Percentiles rank a stretch among this genome's conserved stretches.
phyloP scores from a whole-genome alignment of 1,140 invertebrate species.

The Nautilus pompilius region DNA sequence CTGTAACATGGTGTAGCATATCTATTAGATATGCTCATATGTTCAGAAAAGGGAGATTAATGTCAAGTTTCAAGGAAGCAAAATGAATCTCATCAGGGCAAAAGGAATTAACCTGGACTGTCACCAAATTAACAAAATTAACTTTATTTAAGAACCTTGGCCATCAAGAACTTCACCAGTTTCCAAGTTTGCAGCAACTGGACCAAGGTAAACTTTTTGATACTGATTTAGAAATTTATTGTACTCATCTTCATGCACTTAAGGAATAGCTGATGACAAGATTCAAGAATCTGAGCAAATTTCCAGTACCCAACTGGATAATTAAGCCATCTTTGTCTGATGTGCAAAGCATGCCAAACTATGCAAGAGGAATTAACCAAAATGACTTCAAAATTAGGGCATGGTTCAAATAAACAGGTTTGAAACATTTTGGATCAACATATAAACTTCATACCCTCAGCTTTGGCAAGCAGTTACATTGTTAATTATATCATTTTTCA shows the following conservation, averaged over 20 bases:
- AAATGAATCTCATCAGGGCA: not conserved
- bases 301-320: not conserved
- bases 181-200: not conserved
- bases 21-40: not conserved
- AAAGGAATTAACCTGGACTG: not conserved
- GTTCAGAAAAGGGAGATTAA: not conserved
- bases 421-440: no score
- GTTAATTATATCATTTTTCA: not conserved
- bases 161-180: not conserved
- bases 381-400: not conserved
- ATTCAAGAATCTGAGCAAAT: not conserved
- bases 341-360: not conserved
- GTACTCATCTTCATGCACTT: not conserved
- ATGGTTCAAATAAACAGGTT: not conserved
- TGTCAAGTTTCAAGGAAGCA: not conserved
- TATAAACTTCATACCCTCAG: not conserved
- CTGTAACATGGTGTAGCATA: no score
- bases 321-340: not conserved
- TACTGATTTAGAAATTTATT: not conserved
- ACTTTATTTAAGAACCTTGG: not conserved
- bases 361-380: not conserved
- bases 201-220: not conserved
- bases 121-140: not conserved
- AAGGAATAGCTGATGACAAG: not conserved
- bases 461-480: not conserved